phyloP scores from a whole-genome alignment of 2,888 invertebrate genomes.

The Cephus sareptanus region DNA sequence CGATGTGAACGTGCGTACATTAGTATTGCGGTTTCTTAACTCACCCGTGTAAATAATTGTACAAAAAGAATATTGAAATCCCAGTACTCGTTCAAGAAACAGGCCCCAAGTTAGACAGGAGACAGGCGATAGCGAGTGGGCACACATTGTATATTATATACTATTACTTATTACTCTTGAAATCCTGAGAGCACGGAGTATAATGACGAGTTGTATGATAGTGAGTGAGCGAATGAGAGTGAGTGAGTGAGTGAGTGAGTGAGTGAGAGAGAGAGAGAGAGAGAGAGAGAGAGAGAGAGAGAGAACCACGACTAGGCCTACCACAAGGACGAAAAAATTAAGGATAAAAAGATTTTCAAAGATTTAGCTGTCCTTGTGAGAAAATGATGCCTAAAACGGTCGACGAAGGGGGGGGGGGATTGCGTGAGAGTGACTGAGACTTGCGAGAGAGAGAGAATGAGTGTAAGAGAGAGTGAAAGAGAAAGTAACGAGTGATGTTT shows the following conservation, averaged over 20 bases:
- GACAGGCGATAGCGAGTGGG: not conserved
- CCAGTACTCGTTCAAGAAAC: not conserved
- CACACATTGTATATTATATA: constrained; percentile 56
- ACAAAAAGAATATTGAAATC: constrained; percentile 12
- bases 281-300: too few species aligned
- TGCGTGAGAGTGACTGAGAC: not conserved
- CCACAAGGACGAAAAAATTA: constrained; percentile 14
- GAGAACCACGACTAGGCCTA: constrained; percentile 13
- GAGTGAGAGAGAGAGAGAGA: not conserved
- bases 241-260: too few species aligned
- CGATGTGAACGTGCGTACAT: not conserved
- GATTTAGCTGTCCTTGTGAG: not conserved
- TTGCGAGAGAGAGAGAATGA: not conserved
- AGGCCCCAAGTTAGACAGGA: not conserved
- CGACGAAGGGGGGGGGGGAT: not conserved
- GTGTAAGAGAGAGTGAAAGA: not conserved
- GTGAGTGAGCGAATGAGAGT: too few species aligned
- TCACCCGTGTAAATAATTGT: constrained; percentile 45
- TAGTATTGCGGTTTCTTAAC: constrained; percentile 30
- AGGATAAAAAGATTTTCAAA: not conserved
- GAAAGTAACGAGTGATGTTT: not conserved
- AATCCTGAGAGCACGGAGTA: constrained; percentile 43
- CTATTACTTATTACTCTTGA: constrained; percentile 56
- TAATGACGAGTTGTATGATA: not conserved
- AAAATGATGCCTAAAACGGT: not conserved